Evolutionary conservation across 2,888 invertebrate species (phyloP).

Genomic region (Nemoura dubitans): DNA sequence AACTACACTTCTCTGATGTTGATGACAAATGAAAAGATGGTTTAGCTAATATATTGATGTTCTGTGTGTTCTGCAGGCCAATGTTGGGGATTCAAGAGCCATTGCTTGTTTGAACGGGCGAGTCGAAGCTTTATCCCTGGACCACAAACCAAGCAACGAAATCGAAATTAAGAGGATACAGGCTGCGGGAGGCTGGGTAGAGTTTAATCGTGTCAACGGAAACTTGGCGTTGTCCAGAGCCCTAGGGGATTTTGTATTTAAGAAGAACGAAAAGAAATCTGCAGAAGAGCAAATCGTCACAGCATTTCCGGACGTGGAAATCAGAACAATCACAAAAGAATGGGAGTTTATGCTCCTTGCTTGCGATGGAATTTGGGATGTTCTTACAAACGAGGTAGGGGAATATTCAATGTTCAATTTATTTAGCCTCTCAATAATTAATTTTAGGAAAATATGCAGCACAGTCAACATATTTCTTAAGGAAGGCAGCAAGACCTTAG

Average conservation of each 20-base stretch:
- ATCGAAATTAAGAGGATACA: slow-evolving; percentile 86
- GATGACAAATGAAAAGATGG: too few relatives aligned
- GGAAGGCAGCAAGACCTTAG: too few relatives aligned
- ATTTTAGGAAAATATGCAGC: too few relatives aligned
- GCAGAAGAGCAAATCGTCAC: slow-evolving; percentile 97
- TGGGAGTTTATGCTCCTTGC: slow-evolving; percentile 97
- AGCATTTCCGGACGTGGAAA: slow-evolving; percentile 94
- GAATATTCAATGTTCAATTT: too few relatives aligned
- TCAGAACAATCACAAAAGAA: slow-evolving; percentile 80
- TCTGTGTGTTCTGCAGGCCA: slow-evolving; percentile 67
- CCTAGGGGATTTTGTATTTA: slow-evolving; percentile 96
- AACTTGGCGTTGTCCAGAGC: slow-evolving; percentile 96
- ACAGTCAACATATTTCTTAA: too few relatives aligned
- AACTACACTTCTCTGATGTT: too few relatives aligned
- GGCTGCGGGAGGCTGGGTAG: slow-evolving; percentile 97
- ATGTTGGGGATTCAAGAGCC: slow-evolving; percentile 96
- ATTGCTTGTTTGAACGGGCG: slow-evolving; percentile 87
- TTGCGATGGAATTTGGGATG: slow-evolving; percentile 99
- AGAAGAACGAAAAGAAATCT: slow-evolving; percentile 83
- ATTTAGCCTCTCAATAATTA: background rate
- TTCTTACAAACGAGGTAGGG: slow-evolving; percentile 85
- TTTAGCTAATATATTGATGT: too few relatives aligned
- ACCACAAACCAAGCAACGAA: slow-evolving; percentile 95
- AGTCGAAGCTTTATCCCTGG: slow-evolving; percentile 80
- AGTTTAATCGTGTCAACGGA: slow-evolving; percentile 97